These are phyloP conservation scores for Anabas testudineus DNA, from an alignment of 2,797 vertebrate species.

Conservation along the genomic window DNA sequence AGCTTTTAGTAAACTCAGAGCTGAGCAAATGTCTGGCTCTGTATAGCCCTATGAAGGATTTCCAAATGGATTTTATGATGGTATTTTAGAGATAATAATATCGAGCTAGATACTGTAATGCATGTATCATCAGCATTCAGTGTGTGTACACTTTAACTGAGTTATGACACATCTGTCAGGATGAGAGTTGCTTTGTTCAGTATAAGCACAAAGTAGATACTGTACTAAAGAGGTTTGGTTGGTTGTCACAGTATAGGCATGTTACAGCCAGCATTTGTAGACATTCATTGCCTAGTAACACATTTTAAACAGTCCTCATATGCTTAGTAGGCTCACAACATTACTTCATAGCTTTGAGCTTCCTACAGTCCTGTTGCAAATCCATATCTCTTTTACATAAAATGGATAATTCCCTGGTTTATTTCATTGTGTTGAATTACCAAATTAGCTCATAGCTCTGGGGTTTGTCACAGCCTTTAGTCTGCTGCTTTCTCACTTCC, in stretches of 20 bases:
- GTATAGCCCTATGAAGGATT: not conserved
- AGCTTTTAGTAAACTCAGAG: slow-evolving; percentile 1
- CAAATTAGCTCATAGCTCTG: slow-evolving; percentile 41
- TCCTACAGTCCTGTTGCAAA: slow-evolving; percentile 42
- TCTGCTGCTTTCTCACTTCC: slow-evolving; percentile 26
- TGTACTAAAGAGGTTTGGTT: not conserved
- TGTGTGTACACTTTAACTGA: slow-evolving; percentile 31
- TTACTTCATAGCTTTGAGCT: slow-evolving; percentile 34
- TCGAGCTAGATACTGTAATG: not conserved
- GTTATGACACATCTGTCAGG: slow-evolving; percentile 43
- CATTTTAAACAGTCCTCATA: slow-evolving; percentile 27
- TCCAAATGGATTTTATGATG: not conserved
- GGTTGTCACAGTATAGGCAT: not conserved
- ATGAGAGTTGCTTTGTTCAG: slow-evolving; percentile 6
- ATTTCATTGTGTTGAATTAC: slow-evolving; percentile 50
- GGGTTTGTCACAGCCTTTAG: slow-evolving; percentile 29
- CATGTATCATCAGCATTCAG: slow-evolving; percentile 38
- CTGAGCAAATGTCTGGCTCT: not conserved
- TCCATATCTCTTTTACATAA: slow-evolving; percentile 42
- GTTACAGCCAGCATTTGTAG: slow-evolving; percentile 5
- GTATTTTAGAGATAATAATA: not conserved
- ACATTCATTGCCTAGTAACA: slow-evolving; percentile 12
- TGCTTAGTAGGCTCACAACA: slow-evolving; percentile 25
- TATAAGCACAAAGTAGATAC: not conserved
- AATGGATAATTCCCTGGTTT: slow-evolving; percentile 21